These are phyloP conservation scores for Sphaeridia pumilis DNA, from an alignment of 2,888 invertebrate species.

Conservation along the genomic window DNA sequence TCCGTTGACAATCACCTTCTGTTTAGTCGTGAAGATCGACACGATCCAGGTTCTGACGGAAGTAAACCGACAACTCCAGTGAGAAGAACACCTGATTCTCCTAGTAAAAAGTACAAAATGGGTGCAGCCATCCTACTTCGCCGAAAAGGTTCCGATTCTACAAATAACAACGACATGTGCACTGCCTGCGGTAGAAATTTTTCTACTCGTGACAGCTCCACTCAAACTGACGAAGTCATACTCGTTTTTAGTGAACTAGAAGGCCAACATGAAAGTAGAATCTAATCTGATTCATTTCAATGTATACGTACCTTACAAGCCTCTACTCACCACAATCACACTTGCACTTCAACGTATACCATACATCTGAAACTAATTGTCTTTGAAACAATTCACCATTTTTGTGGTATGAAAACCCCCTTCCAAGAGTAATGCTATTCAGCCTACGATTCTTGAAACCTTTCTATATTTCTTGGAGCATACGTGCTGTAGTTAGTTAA, in stretches of 20 bases:
- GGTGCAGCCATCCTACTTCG: conserved; percentile 8
- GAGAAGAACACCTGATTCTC: conserved; percentile 8
- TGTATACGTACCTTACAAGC: too few relatives aligned
- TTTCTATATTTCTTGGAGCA: too few relatives aligned
- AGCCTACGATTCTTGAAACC: too few relatives aligned
- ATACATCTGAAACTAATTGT: too few relatives aligned
- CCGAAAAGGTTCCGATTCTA: conserved; percentile 11
- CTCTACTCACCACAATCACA: too few relatives aligned
- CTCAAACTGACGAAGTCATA: conserved; percentile 13
- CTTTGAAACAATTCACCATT: too few relatives aligned
- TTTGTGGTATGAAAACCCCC: too few relatives aligned
- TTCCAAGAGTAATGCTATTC: too few relatives aligned
- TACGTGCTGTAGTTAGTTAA: too few relatives aligned
- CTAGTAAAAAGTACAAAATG: conserved; percentile 14
- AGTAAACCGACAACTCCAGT: background rate
- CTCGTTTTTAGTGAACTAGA: conserved; percentile 7
- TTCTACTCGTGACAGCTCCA: conserved; percentile 1
- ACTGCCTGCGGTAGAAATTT: conserved; percentile 7
- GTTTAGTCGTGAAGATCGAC: too few relatives aligned
- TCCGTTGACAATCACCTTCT: background rate
- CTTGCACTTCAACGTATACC: too few relatives aligned
- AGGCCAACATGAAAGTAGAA: conserved; percentile 9
- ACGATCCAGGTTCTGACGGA: background rate
- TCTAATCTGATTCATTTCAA: too few relatives aligned
- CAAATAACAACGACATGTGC: conserved; percentile 11